Percentiles rank a stretch among this genome's conserved stretches.
Conservation (phyloP, 2,113 vertebrate species). For the Serinus canaria region DNA sequence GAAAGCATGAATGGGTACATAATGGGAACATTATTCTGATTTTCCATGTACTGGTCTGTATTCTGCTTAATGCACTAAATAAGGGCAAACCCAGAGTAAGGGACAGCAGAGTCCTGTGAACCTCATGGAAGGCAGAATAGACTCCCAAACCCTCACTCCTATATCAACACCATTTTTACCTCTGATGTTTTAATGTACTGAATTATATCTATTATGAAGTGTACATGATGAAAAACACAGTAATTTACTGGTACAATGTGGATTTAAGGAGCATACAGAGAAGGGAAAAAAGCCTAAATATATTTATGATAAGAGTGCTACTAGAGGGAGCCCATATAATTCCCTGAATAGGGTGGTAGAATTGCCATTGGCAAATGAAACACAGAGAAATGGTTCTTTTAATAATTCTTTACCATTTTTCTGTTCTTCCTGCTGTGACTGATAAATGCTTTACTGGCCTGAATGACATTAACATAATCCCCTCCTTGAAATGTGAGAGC, state of each 20-base stretch:
- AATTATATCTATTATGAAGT: background rate
- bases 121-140: background rate
- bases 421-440: constrained; percentile 8
- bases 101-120: background rate
- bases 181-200: background rate
- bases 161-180: background rate
- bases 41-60: background rate
- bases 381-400: background rate
- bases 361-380: background rate
- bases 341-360: background rate
- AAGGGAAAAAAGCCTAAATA: background rate
- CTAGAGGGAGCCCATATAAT: background rate
- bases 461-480: background rate
- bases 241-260: background rate
- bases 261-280: background rate
- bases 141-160: background rate
- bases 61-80: background rate
- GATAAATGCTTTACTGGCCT: constrained; percentile 10
- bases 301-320: background rate
- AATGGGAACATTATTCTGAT: background rate
- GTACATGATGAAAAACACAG: background rate
- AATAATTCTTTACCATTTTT: constrained; percentile 12
- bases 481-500: background rate
- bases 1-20: background rate
- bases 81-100: background rate